Evolutionary conservation across 2,113 vertebrate species (phyloP).

Genomic region (Aegithalos caudatus): DNA sequence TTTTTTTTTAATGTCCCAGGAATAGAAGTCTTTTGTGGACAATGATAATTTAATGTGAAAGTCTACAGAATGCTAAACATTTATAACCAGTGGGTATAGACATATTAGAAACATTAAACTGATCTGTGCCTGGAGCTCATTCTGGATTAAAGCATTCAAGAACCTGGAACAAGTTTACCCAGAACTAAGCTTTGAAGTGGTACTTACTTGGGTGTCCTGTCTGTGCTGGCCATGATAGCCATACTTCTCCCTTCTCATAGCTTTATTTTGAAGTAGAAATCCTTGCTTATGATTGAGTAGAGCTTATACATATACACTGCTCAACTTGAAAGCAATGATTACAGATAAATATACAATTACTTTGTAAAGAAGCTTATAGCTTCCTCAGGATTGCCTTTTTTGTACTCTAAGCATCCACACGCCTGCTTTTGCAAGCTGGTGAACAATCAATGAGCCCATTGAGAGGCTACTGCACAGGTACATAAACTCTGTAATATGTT

Average conservation of each 20-base stretch:
- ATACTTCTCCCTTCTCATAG: neutral
- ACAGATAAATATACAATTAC: neutral
- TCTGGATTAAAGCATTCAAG: neutral
- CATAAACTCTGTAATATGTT: neutral
- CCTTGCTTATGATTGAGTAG: neutral
- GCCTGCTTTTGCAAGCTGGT: neutral
- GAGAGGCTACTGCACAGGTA: neutral
- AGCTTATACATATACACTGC: neutral
- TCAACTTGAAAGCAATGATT: neutral
- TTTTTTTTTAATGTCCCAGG: slow-evolving; percentile 6
- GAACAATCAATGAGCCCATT: neutral
- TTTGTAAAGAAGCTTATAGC: neutral
- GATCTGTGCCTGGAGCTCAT: neutral
- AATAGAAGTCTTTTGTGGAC: neutral
- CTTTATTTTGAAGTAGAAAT: neutral
- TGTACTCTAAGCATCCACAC: neutral
- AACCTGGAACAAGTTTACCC: neutral
- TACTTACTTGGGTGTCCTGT: neutral
- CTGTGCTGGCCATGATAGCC: neutral
- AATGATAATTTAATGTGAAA: neutral
- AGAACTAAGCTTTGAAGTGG: neutral
- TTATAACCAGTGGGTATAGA: neutral
- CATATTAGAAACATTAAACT: neutral
- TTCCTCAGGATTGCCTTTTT: neutral
- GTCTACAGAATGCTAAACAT: neutral